A percentile compares a stretch with the other conserved stretches of the same genome.
Conservation (phyloP, 1,140 invertebrate genomes). For the Papilio machaon region DNA sequence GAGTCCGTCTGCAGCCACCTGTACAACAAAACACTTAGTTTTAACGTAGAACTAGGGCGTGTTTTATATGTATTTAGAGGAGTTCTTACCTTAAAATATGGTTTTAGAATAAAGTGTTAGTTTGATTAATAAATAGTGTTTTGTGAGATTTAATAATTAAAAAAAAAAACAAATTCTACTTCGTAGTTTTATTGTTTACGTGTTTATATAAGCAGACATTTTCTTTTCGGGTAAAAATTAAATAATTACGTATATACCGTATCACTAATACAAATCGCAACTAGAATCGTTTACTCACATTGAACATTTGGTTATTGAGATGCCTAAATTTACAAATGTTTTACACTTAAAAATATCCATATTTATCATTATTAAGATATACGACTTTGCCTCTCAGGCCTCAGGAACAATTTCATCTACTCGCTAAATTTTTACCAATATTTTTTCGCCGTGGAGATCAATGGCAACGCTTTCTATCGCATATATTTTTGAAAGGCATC, state of each 20-base stretch:
- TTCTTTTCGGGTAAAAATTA: constrained; percentile 80
- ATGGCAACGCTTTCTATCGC: constrained; percentile 71
- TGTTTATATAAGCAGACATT: constrained; percentile 80
- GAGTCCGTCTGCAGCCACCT: constrained; percentile 87
- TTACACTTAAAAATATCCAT: constrained; percentile 74
- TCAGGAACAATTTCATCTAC: constrained; percentile 81
- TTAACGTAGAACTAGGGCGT: neutral
- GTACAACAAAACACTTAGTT: constrained; percentile 45
- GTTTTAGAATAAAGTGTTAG: constrained; percentile 17
- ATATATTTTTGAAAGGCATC: constrained; percentile 72
- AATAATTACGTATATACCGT: constrained; percentile 81
- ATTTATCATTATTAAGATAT: constrained; percentile 68
- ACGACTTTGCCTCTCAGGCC: constrained; percentile 78
- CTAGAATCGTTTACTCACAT: constrained; percentile 81
- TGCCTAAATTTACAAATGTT: constrained; percentile 73
- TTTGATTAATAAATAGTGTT: neutral
- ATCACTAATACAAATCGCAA: constrained; percentile 81
- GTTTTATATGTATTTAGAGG: neutral
- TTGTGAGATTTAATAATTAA: constrained; percentile 40
- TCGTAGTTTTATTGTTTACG: constrained; percentile 78
- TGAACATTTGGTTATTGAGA: constrained; percentile 80
- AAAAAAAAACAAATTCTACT: constrained; percentile 65
- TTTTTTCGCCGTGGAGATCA: constrained; percentile 68
- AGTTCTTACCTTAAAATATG: constrained; percentile 43
- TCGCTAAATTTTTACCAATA: constrained; percentile 77